Evolutionary conservation across 2,888 invertebrate genomes (phyloP).

Genomic region (Brenthis hecate): DNA sequence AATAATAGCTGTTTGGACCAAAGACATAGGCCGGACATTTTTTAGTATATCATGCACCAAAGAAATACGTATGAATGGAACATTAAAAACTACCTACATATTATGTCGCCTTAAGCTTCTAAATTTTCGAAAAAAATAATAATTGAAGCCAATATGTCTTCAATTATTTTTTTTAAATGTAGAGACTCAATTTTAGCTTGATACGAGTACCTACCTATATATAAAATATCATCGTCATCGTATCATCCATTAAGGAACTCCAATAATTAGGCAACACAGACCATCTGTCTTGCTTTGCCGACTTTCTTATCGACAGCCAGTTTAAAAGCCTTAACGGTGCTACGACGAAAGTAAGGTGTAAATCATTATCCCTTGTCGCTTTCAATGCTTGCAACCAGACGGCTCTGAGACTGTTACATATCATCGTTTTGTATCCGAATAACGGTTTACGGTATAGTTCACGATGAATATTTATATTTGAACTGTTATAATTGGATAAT

Average conservation of each 20-base stretch:
- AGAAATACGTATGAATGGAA: no score
- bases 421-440: slow-evolving; percentile 12
- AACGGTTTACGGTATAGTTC: slow-evolving; percentile 16
- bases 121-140: no score
- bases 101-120: no score
- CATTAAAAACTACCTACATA: no score
- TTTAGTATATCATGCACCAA: no score
- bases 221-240: slow-evolving; percentile 8
- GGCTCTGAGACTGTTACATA: slow-evolving; percentile 34
- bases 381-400: slow-evolving; percentile 48
- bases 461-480: slow-evolving; percentile 15
- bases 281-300: slow-evolving; percentile 68
- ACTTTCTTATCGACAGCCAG: slow-evolving; percentile 63
- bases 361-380: slow-evolving; percentile 64
- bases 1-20: no score
- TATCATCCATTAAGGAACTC: slow-evolving; percentile 27
- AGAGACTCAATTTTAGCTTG: no score
- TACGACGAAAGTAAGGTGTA: slow-evolving; percentile 72
- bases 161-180: no score
- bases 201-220: background rate
- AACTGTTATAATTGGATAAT: slow-evolving; percentile 15
- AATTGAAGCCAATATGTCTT: no score
- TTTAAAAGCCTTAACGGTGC: slow-evolving; percentile 75
- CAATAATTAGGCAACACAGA: slow-evolving; percentile 40
- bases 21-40: no score